phyloP scores from a whole-genome alignment of 2,113 vertebrate species.

The Zootoca vivipara region DNA sequence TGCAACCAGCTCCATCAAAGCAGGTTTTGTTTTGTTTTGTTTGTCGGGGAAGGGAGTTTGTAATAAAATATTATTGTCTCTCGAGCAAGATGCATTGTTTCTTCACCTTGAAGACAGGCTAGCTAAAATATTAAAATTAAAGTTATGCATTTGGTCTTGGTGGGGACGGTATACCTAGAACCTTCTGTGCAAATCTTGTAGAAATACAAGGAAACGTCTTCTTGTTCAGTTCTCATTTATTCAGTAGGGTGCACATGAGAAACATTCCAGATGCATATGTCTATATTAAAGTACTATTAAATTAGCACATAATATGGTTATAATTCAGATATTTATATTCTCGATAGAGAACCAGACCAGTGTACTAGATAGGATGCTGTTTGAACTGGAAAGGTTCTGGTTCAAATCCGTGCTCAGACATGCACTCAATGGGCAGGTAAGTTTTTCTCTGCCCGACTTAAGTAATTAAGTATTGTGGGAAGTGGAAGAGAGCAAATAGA shows the following conservation, averaged over 20 bases:
- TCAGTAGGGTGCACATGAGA: background rate
- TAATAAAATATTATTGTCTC: constrained; percentile 44
- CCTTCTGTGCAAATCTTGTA: background rate
- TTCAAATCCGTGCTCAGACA: background rate
- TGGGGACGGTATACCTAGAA: background rate
- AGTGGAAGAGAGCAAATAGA: background rate
- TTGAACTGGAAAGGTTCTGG: background rate
- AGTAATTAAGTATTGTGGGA: background rate
- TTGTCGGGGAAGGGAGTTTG: background rate
- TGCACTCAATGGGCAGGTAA: background rate
- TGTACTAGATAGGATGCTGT: background rate
- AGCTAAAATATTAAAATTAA: background rate
- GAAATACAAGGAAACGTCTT: background rate
- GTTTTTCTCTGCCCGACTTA: background rate
- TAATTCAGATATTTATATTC: background rate
- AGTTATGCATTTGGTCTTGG: background rate
- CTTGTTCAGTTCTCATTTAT: background rate
- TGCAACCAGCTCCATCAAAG: constrained; percentile 27
- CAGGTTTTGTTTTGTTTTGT: accelerated
- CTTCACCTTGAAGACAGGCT: background rate
- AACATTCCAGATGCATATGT: background rate
- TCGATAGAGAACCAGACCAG: background rate
- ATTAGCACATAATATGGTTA: background rate
- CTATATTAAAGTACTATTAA: background rate
- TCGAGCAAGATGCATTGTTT: constrained; percentile 10